phyloP scores from a whole-genome alignment of 2,113 vertebrate species.

The Serilophus lunatus region DNA sequence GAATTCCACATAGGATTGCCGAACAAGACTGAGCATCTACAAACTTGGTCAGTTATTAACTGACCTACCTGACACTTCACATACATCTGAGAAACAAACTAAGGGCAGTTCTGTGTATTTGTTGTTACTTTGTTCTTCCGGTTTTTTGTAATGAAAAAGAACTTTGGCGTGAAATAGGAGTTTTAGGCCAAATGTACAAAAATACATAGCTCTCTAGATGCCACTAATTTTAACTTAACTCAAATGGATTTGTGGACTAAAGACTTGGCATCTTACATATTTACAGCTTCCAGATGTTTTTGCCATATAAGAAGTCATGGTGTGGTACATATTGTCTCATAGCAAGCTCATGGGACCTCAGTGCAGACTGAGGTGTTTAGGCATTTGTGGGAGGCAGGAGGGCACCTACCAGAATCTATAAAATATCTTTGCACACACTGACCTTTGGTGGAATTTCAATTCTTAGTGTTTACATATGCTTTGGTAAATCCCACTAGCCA shows the following conservation, averaged over 20 bases:
- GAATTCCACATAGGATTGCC: background rate
- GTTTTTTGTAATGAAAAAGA: background rate
- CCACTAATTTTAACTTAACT: background rate
- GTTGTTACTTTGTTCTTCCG: background rate
- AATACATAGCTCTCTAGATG: background rate
- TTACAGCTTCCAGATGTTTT: slow-evolving; percentile 26
- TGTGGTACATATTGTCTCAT: background rate
- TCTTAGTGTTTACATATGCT: background rate
- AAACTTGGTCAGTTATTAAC: background rate
- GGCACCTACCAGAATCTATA: background rate
- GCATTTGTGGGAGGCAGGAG: background rate
- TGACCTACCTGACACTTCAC: background rate
- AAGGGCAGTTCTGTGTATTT: background rate
- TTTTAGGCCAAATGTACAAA: background rate
- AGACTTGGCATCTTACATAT: background rate
- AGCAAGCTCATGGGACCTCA: background rate
- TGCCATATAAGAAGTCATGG: background rate
- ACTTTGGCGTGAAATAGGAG: background rate
- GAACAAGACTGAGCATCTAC: background rate
- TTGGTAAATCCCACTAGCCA: background rate
- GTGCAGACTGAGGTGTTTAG: background rate
- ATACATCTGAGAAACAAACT: background rate
- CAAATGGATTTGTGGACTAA: background rate
- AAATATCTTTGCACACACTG: background rate
- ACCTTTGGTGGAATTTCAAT: background rate